Evolutionary conservation across 2,797 vertebrate genomes (phyloP), one percentile per base, ranked within the genome.

Genomic region (Ceryle rudis): DNA sequence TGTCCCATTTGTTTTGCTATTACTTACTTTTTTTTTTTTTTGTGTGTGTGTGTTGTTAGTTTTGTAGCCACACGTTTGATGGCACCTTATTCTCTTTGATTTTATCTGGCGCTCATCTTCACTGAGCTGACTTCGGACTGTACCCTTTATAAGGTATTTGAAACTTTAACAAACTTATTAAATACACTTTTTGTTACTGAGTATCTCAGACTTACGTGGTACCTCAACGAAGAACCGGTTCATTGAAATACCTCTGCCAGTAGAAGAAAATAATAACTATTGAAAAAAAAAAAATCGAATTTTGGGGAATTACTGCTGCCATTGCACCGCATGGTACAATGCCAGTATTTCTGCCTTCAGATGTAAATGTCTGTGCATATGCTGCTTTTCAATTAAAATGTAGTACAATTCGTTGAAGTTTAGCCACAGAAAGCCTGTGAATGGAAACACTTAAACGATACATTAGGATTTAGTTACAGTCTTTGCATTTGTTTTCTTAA

Each of bases 401-500:
- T 87, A 89, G 82, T 90, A 65, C 94, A 92, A 95, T 96, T 96
- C 96, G 79, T 85, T 96, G 74, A 94, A 96, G 80, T 96, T 97
- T 95, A 93, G 95, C 92, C 91, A 80, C 96, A 89, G 72, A 81
- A 81, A 83, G 69, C 75, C 82, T 74, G 86, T 95, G 93, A 97
- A 72, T 93, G 84, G 96, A 92, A 92, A 77, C 61, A 86, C 73
- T 90, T 81, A 91, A 96, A 83, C 31, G 93, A 96, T 96, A 92
- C 47, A 74, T 89, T 95, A 96, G 81, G 92, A 89, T 94, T 97
- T 97, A 90, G 97, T 97, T 96, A 91, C 95, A 93, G 81, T 79
- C 81, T 96, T 96, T 92, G 80, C 95, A 97, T 96, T 97, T 95
- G 90, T 97, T 97, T 96, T 96, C 94, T 97, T 87, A 95, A 92